Evolutionary conservation across 2,797 vertebrate species (phyloP).

Genomic region (Cygnus olor): DNA sequence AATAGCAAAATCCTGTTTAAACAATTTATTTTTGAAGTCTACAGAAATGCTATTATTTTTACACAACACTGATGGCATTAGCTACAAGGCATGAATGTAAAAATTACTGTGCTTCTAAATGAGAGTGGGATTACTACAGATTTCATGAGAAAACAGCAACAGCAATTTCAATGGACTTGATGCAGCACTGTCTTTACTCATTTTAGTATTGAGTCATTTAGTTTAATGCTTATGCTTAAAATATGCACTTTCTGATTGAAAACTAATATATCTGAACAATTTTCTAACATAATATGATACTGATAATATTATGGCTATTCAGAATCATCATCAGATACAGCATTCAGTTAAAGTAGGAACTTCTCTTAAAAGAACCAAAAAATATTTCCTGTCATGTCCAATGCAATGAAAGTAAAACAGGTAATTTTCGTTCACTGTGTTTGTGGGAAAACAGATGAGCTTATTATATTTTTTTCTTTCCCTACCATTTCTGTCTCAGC

Average conservation of each 20-base stretch:
- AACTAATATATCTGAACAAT: conserved; percentile 8
- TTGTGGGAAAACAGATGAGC: conserved; percentile 1
- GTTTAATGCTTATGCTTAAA: background rate
- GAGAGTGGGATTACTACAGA: background rate
- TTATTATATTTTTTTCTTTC: background rate
- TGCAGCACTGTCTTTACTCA: background rate
- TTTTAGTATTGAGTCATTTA: conserved; percentile 44
- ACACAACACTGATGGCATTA: background rate
- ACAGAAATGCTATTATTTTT: conserved; percentile 31
- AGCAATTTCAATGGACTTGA: background rate
- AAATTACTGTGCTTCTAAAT: conserved; percentile 8
- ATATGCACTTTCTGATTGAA: background rate
- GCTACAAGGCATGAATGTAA: conserved; percentile 32
- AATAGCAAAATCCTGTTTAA: conserved; percentile 46
- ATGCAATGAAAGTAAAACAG: background rate
- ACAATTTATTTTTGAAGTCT: conserved; percentile 46
- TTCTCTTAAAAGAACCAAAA: background rate
- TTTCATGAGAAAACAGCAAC: conserved; percentile 2
- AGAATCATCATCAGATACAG: background rate
- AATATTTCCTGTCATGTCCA: background rate
- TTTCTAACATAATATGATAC: background rate
- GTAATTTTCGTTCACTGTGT: conserved; percentile 21
- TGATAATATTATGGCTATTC: background rate
- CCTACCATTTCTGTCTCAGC: background rate
- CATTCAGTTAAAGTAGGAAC: background rate